Conservation (phyloP, 2,797 vertebrate species). For the Sphenopsis melanotis region DNA sequence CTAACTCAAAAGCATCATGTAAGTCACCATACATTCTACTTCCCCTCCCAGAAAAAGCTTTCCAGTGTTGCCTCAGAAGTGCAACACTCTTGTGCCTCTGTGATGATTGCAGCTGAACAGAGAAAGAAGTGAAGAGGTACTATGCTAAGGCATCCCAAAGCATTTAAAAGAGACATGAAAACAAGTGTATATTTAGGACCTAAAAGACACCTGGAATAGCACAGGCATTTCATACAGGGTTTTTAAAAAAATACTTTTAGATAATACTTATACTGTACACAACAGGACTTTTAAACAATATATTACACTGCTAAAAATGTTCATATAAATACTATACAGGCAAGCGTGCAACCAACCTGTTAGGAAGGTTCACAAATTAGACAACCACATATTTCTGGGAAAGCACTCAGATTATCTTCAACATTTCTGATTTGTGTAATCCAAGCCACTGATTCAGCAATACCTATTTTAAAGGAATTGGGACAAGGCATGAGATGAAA, state of each 20-base stretch:
- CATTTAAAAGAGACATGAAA: conserved; percentile 13
- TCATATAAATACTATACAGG: conserved; percentile 83
- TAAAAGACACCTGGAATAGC: conserved; percentile 26
- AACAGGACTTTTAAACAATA: conserved; percentile 71
- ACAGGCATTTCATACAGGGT: conserved; percentile 58
- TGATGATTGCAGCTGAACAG: conserved; percentile 23
- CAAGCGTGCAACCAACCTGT: conserved; percentile 54
- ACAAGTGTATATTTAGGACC: conserved; percentile 36
- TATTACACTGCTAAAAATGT: conserved; percentile 77
- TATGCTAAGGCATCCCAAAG: neutral
- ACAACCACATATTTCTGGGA: neutral
- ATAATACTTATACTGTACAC: conserved; percentile 74
- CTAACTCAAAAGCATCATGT: neutral
- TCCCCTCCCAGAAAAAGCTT: neutral
- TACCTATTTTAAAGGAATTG: conserved; percentile 44
- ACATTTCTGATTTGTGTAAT: conserved; percentile 14
- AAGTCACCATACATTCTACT: neutral
- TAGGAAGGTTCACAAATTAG: conserved; percentile 45
- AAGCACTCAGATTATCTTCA: conserved; percentile 17
- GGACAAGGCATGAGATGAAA: conserved; percentile 69
- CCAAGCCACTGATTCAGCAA: conserved; percentile 46
- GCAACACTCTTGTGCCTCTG: neutral
- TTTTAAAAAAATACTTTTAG: conserved; percentile 80
- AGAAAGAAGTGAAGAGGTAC: neutral
- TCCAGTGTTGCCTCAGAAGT: neutral